Evolutionary conservation across 2,113 vertebrate genomes (phyloP).

Genomic region (Phalacrocorax pelagicus): DNA sequence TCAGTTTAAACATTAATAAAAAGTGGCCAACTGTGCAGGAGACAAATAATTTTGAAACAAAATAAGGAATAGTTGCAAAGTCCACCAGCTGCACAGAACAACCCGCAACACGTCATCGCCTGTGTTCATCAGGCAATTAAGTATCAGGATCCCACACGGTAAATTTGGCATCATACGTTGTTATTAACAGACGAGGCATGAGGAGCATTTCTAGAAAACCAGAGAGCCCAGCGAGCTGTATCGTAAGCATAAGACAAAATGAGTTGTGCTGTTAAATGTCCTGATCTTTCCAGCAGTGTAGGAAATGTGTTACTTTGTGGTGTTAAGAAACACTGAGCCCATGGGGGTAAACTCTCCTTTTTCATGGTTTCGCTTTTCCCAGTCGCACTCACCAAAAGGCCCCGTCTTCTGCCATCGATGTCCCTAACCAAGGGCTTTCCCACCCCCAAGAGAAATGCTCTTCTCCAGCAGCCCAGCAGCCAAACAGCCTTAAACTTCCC

Average conservation of each 20-base stretch:
- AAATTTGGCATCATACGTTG: neutral
- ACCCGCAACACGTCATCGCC: neutral
- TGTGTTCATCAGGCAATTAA: neutral
- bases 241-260: neutral
- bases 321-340: neutral
- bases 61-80: neutral
- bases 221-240: neutral
- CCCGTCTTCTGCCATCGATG: neutral
- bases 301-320: neutral
- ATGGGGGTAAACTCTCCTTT: neutral
- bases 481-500: neutral
- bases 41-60: neutral
- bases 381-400: fast-evolving
- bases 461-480: neutral
- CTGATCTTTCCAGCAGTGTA: neutral
- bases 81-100: neutral
- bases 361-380: neutral
- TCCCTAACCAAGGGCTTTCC: neutral
- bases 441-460: neutral
- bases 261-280: neutral
- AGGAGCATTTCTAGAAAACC: neutral
- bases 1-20: neutral
- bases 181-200: neutral
- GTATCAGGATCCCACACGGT: neutral
- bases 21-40: neutral